Base-by-base conservation (phyloP, 1,140 invertebrate genomes). In the Hypothenemus hampei region DNA sequence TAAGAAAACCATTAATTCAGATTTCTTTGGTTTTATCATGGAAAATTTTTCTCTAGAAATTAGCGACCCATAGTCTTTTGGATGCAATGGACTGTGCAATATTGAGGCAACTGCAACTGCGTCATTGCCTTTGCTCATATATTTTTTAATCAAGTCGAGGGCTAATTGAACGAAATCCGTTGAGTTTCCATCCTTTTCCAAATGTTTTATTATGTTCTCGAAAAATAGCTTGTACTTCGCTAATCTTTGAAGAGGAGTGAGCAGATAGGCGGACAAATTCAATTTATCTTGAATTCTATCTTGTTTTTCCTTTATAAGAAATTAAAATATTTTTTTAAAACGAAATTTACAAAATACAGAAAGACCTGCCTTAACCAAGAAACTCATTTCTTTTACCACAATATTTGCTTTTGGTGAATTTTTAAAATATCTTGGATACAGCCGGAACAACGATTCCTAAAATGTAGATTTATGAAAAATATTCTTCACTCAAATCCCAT, bases 221-320 rank as follows among this genome's bases (percentile, higher is more conserved):
- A 69, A 33, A 3, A 69, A 57, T 20, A 67, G 45, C 31, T 59
- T 63, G 45, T 69, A 69, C 40, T 63, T 66, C 20, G 60, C 67
- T 18, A 67, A 26, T 26, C 67, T 43, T 58, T 69, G 67, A 23
- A 69, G 37, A 15, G 67, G 67, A n/a, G 63, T 67, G 4, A 69
- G 43, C 20, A 69, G 43, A 31, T 65, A 63, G 11, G 64, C 61
- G 15, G 64, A 57, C 13, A 69, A 53, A 33, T 61, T 59, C 13
- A 69, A 48, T 19, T 56, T 59, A 55, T 69, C 62, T 7, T 56
- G 33, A 10, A 67, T 48, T 35, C 49, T 23, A 31, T 46, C 61
- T 48, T 66, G 64, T 37, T 54, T 56, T 37, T 49, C 47, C 65
- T 66, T 29, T 22, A 59, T 51, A 43, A 18, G 49, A 45, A 46